Conservation (phyloP, 2,888 invertebrate genomes). For the Drosophila koepferae region DNA sequence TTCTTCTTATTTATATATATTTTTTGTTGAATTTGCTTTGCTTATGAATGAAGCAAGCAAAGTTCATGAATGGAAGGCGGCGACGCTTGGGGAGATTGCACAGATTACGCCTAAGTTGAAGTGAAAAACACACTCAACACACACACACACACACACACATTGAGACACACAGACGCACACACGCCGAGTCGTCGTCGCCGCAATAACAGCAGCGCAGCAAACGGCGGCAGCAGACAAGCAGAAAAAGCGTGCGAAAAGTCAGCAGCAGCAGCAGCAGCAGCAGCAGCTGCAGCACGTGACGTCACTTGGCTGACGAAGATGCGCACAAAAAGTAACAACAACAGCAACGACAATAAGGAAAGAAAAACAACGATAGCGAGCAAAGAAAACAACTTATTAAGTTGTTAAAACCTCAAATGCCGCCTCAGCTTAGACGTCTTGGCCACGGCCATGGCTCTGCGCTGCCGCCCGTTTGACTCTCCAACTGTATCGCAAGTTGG, state of each 20-base stretch:
- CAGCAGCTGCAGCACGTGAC: slow-evolving; percentile 41
- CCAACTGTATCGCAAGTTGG: slow-evolving; percentile 26
- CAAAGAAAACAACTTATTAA: slow-evolving; percentile 61
- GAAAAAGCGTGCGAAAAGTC: slow-evolving; percentile 60
- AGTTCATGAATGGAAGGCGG: slow-evolving; percentile 52
- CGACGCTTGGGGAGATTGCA: slow-evolving; percentile 41
- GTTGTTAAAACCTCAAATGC: slow-evolving; percentile 65
- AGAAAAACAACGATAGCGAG: slow-evolving; percentile 19
- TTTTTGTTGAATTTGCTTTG: slow-evolving; percentile 23
- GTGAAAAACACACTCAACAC: slow-evolving; percentile 27
- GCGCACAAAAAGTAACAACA: slow-evolving; percentile 62
- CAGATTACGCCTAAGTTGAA: slow-evolving; percentile 52
- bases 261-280: slow-evolving; percentile 30
- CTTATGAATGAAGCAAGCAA: slow-evolving; percentile 55
- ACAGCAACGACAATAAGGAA: slow-evolving; percentile 8
- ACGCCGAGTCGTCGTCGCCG: slow-evolving; percentile 48
- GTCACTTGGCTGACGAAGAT: slow-evolving; percentile 60
- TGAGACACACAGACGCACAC: slow-evolving; percentile 42
- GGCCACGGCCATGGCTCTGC: slow-evolving; percentile 66
- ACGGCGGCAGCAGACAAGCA: slow-evolving; percentile 36
- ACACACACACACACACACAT: slow-evolving; percentile 18
- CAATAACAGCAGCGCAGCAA: slow-evolving; percentile 74
- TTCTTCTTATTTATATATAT: slow-evolving; percentile 10
- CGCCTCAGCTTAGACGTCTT: slow-evolving; percentile 60
- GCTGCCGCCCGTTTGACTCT: no score